Evolutionary conservation across 1,140 invertebrate species (phyloP), one percentile per base, ranked within the genome.

Genomic region (Trachymyrmex septentrionalis): DNA sequence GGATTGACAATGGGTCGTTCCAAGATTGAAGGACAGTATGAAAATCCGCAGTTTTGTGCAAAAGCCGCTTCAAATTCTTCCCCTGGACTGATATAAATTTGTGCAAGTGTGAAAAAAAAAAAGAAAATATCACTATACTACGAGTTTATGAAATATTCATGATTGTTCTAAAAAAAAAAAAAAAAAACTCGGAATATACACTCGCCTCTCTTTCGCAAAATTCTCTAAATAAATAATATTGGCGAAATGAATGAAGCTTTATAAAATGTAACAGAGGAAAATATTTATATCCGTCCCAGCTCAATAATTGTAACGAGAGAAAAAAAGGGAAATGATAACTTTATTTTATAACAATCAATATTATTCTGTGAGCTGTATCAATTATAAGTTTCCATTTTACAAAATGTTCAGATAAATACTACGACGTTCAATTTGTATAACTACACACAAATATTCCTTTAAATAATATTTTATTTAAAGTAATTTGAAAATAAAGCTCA

Each of bases 211-310:
- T 86, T 82, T 48, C 50, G 55, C 76, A 78, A 82, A 87, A 86
- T 90, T 89, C 59, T 81, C 77, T 78, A 87, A 90, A 90, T 90
- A 90, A 90, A 90, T 88, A 90, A 90, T 88, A 73, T 44, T n/a
- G 12, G 12, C 24, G 50, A 81, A 82, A 86, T 90, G 59, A 90
- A 90, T 84, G 64, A 16, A 84, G 57, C 53, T 85, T 55, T 61
- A 64, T 89, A 3, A 72, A 82, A 82, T 59, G 67, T 73, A 82
- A 72, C 12, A 82, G 71, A 14, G 19, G 1, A 53, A 59, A 71
- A 82, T 73, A 48, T 82, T 48, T 82, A 48, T 73, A 16, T 61
- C 24, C 16, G 9, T 38, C 34, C 55, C 16, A 14, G 19, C 16
- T 59, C n/a, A 59, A 72, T 14, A 72, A 82, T 59, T 19, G 12